Evolutionary conservation across 1,140 invertebrate species (phyloP), one percentile per base, ranked within the genome.

Genomic region (Saccostrea echinata): DNA sequence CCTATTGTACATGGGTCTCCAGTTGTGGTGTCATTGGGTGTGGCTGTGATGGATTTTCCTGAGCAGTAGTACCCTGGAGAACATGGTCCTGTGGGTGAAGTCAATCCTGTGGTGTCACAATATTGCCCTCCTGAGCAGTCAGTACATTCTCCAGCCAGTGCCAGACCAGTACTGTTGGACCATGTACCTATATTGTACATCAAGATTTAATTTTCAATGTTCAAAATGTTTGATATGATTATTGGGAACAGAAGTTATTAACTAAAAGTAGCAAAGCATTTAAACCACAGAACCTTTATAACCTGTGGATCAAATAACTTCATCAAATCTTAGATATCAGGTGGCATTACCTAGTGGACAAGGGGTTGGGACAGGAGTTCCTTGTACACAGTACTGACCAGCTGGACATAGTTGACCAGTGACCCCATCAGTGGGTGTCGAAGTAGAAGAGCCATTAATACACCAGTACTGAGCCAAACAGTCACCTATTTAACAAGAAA

Each of bases 401-500:
- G 90, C 90, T 24, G 93, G 93, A 91, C 94, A 94, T 0, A 80
- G 33, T 55, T 90, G 84, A 84, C 94, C 94, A 11, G 93, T 93
- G 1, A 91, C 86, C 13, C 93, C 93, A 91, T 94, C 93, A 24
- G 86, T 92, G 12, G 94, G 94, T 64, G 93, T 93, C 4, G 92
- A 80, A 3, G 90, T 90, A 6, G 91, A 84, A 11, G 94, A 92
- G 9, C 94, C 94, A 87, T 90, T 92, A 21, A 92, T 94, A 88
- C 94, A 94, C 91, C 92, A 94, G 88, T 91, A 94, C 0, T 93
- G 90, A 51, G 92, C 93, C 80, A 61, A 52, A 89, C 94, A 94
- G 64, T 91, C 87, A 30, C 92, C 94, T 94, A 84, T 24, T 86
- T 90, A 85, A 0, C 88, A 30, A 80, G 16, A 8, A 61, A 82